phyloP scores from a whole-genome alignment of 2,888 invertebrate species.

The Erebia epiphron region DNA sequence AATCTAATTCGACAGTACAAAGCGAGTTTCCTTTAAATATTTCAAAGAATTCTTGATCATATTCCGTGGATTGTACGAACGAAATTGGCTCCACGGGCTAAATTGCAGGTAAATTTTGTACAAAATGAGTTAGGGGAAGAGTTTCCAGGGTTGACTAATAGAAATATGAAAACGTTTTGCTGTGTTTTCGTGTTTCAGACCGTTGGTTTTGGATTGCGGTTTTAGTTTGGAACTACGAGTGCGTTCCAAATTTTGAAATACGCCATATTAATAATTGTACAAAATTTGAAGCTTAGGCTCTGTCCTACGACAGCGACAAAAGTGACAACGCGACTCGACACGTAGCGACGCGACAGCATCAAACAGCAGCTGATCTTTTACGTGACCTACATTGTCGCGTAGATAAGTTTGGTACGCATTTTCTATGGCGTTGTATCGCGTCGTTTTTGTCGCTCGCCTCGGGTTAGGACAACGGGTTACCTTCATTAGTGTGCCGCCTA shows the following conservation, averaged over 20 bases:
- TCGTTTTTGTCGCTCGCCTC: too few species aligned
- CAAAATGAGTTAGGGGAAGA: neutral
- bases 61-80: constrained; percentile 6
- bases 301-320: too few species aligned
- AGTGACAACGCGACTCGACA: too few species aligned
- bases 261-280: neutral
- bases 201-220: neutral
- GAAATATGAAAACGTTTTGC: neutral
- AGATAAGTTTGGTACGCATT: too few species aligned
- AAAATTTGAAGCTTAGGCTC: too few species aligned
- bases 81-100: neutral
- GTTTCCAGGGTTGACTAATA: constrained; percentile 1
- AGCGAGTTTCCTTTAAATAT: neutral
- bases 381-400: too few species aligned
- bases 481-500: too few species aligned
- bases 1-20: neutral
- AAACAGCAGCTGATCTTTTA: too few species aligned
- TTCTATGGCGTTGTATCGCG: too few species aligned
- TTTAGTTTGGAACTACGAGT: neutral
- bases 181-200: neutral
- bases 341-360: too few species aligned
- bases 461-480: too few species aligned
- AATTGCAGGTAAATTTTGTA: constrained; percentile 7
- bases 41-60: constrained; percentile 7
- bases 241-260: neutral